Conservation (phyloP, 2,113 vertebrate species). For the Chaenogobius annularis region DNA sequence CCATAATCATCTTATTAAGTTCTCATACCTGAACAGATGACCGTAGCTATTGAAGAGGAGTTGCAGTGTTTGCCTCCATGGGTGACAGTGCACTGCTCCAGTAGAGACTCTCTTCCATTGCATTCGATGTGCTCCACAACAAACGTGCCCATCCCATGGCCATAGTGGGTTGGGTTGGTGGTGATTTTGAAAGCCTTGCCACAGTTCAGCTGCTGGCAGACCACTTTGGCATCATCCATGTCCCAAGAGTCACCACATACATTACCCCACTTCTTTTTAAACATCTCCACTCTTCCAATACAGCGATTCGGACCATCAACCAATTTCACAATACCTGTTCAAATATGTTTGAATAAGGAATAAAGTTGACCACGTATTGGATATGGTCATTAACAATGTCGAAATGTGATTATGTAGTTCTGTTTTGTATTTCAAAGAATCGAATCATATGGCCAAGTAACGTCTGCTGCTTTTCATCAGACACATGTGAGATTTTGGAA, state of each 20-base stretch:
- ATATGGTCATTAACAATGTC: too few species aligned
- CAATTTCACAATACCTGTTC: constrained; percentile 59
- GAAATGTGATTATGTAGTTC: too few species aligned
- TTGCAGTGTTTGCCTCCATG: constrained; percentile 43
- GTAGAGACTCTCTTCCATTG: constrained; percentile 37
- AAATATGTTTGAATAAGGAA: not conserved
- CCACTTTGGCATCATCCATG: constrained; percentile 44
- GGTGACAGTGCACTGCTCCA: constrained; percentile 43
- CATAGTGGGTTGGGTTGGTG: not conserved
- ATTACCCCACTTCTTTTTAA: constrained; percentile 52
- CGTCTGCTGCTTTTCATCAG: too few species aligned
- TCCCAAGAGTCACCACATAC: constrained; percentile 66
- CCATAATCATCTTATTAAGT: not conserved
- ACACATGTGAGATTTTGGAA: too few species aligned
- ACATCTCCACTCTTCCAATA: constrained; percentile 58
- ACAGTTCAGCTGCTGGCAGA: constrained; percentile 56
- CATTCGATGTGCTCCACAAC: constrained; percentile 52
- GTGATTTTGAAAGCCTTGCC: constrained; percentile 32
- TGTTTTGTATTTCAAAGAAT: too few species aligned
- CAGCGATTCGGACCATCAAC: constrained; percentile 38
- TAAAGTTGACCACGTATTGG: too few species aligned
- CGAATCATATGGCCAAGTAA: too few species aligned
- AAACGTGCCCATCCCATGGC: constrained; percentile 8
- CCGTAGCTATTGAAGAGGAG: constrained; percentile 4
- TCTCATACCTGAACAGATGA: constrained; percentile 53